Conservation (phyloP, 2,113 vertebrate genomes). For the Eleginops maclovinus region DNA sequence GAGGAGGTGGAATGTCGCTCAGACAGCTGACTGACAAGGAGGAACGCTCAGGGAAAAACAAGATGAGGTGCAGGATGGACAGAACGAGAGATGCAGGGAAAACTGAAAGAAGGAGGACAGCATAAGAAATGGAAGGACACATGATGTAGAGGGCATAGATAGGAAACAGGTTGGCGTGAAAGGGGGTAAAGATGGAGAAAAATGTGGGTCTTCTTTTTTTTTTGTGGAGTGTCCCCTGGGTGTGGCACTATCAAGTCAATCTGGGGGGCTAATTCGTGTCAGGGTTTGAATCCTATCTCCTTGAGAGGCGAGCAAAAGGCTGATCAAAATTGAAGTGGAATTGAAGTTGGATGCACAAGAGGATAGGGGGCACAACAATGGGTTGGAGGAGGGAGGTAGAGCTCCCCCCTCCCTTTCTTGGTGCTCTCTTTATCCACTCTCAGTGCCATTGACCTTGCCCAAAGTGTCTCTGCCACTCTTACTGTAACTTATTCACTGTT, state of each 20-base stretch:
- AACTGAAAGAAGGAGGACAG: constrained; percentile 42
- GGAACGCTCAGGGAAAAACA: constrained; percentile 73
- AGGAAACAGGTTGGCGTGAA: constrained; percentile 61
- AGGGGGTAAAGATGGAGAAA: constrained; percentile 13
- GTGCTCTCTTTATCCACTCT: constrained; percentile 81
- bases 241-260: constrained; percentile 92
- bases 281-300: constrained; percentile 95
- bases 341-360: constrained; percentile 95
- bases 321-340: constrained; percentile 99
- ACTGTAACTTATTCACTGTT: constrained; percentile 37
- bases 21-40: constrained; percentile 89
- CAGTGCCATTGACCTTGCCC: constrained; percentile 88
- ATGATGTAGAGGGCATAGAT: constrained; percentile 60
- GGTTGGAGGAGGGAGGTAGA: constrained; percentile 68
- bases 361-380: constrained; percentile 85
- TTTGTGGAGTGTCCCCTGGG: constrained; percentile 88
- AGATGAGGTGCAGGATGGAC: constrained; percentile 62
- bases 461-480: constrained; percentile 85
- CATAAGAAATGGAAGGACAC: constrained; percentile 63
- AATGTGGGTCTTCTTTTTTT: constrained; percentile 67
- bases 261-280: constrained; percentile 95
- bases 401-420: neutral
- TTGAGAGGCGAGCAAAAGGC: constrained; percentile 91
- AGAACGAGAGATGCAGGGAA: constrained; percentile 41
- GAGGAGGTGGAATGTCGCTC: constrained; percentile 78